Conservation (phyloP, 2,113 vertebrate genomes). For the Naja naja region DNA sequence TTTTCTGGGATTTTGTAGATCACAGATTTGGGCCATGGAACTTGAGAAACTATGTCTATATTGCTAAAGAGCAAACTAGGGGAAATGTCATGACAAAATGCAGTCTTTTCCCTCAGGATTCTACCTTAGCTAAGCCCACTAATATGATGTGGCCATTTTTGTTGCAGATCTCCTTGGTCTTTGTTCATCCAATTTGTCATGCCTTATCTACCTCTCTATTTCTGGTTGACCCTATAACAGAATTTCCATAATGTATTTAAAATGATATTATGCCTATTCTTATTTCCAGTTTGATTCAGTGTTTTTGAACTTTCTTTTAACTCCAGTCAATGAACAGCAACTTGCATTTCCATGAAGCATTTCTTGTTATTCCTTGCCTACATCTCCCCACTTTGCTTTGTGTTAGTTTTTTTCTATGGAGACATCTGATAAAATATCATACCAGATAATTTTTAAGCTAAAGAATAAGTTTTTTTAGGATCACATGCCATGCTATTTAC, state of each 20-base stretch:
- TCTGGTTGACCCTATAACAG: not conserved
- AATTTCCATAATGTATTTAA: not conserved
- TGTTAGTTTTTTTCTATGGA: conserved; percentile 18
- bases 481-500: conserved; percentile 36
- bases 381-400: not conserved
- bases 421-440: not conserved
- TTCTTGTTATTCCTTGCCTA: conserved; percentile 26
- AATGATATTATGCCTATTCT: not conserved
- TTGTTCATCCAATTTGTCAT: not conserved
- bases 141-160: not conserved
- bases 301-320: not conserved
- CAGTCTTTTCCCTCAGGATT: not conserved
- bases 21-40: not conserved
- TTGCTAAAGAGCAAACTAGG: not conserved
- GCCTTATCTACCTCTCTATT: not conserved
- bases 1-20: not conserved
- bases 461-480: conserved; percentile 12
- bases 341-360: fast-evolving
- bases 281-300: not conserved
- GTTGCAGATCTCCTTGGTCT: not conserved
- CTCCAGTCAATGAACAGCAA: not conserved
- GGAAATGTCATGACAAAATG: not conserved
- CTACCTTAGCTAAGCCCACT: not conserved
- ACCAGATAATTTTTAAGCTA: not conserved
- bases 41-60: not conserved